A percentile compares a stretch with the other conserved stretches of the same genome.
Conservation (phyloP, 2,113 vertebrate species). For the Polypterus senegalus region DNA sequence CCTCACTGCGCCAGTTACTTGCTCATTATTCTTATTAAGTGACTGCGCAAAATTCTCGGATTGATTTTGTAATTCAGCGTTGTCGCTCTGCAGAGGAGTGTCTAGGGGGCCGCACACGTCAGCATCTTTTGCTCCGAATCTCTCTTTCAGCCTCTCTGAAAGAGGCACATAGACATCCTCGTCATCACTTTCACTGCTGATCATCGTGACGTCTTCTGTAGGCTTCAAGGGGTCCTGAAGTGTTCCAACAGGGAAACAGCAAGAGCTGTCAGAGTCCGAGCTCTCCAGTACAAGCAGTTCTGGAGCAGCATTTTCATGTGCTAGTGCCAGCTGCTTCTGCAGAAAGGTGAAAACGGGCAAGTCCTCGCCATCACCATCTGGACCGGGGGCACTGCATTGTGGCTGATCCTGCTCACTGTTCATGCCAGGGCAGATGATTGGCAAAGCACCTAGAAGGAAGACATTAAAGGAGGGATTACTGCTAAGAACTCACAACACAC, state of each 20-base stretch:
- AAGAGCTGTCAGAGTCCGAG: constrained; percentile 13
- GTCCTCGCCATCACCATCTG: constrained; percentile 45
- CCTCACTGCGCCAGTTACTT: no score
- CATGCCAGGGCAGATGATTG: no score
- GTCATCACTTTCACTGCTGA: constrained; percentile 58
- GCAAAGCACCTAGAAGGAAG: no score
- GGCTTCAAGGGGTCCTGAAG: neutral
- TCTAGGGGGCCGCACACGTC: neutral
- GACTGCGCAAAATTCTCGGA: neutral
- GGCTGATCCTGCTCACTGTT: neutral
- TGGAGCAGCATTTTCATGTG: neutral
- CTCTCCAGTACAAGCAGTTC: constrained; percentile 11
- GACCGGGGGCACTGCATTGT: constrained; percentile 30
- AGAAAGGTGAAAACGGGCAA: constrained; percentile 53
- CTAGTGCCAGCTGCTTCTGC: constrained; percentile 8
- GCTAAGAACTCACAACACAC: no score
- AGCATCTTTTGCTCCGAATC: constrained; percentile 11
- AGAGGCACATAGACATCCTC: constrained; percentile 45
- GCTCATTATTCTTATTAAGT: no score
- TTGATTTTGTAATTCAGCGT: no score
- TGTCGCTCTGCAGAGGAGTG: neutral
- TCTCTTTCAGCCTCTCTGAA: constrained; percentile 43
- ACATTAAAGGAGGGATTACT: no score
- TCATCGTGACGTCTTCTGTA: constrained; percentile 15
- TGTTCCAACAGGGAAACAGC: neutral